Evolutionary conservation across 2,888 invertebrate genomes (phyloP), one percentile per base, ranked within the genome.

Genomic region (Julus scandinavius): DNA sequence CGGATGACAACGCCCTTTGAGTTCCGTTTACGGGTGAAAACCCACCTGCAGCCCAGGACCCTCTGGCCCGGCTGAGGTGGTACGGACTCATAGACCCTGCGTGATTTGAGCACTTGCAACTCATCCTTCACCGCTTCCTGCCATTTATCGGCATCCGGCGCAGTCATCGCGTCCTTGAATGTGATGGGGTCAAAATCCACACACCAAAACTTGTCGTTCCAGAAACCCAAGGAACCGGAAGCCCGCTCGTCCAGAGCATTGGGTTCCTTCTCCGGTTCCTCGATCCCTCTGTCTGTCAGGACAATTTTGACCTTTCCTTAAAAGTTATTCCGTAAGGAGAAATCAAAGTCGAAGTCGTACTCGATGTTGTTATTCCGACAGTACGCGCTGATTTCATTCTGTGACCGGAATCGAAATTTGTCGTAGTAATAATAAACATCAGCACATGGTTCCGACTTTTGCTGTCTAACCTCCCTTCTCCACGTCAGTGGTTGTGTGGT

Each of bases 351-450:
- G 95, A 95, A 92, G 6, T 45, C 97, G 97, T 92, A 45, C 2
- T 2, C 41, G 41, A 45, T 6, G 4, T 45, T 45, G 41, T 45
- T 45, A 6, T 45, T 6, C 6, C 6, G 41, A 6, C 94, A 97
- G 90, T 94, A 96, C 91, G 97, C 97, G 89, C 97, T 97, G n/a
- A 91, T 97, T 97, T 93, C 94, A 96, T 92, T 97, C 96, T 88
- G 97, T 97, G n/a, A 45, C 4, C 41, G 41, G 41, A 45, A 45
- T 5, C 6, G 41, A 2, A 5, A 5, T 6, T 6, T 6, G 6
- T 45, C 41, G 6, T 45, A 45, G 6, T 45, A 6, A 45, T 45
- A 45, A 45, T 45, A 45, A 45, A 45, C 41, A 45, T 45, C 2
- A 45, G 41, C 41, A 45, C 41, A 6, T 45, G 41, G 41, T 2